Evolutionary conservation across 2,888 invertebrate species (phyloP).

Genomic region (Gastrophysa polygoni): DNA sequence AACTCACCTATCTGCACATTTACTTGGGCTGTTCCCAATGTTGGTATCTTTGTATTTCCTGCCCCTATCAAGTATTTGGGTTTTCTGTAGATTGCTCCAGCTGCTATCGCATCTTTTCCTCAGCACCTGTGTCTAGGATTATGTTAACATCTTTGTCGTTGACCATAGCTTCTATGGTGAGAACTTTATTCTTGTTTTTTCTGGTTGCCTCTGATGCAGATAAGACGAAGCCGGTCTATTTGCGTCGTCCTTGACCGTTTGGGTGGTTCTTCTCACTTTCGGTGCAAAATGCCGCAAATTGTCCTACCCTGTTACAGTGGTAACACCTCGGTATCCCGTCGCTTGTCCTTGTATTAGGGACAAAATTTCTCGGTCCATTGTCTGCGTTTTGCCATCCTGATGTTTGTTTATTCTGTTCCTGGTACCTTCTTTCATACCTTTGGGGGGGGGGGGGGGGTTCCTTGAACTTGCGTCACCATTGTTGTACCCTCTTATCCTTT

Average conservation of each 20-base stretch:
- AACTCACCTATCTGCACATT: too few relatives aligned
- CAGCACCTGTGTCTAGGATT: background rate
- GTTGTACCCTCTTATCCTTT: too few relatives aligned
- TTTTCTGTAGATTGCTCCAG: background rate
- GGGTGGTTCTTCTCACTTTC: background rate
- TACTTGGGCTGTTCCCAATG: background rate
- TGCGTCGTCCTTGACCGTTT: conserved; percentile 1
- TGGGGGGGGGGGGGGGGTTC: background rate
- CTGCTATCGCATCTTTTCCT: background rate
- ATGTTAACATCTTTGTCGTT: background rate
- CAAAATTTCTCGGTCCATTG: background rate
- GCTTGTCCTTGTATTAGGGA: background rate
- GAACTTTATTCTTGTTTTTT: background rate
- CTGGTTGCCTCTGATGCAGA: background rate
- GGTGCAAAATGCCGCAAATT: background rate
- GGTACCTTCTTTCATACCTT: background rate
- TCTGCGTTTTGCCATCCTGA: background rate
- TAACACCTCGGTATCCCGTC: conserved; percentile 9
- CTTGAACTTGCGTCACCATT: background rate
- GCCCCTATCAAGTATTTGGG: background rate
- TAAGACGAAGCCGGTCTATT: conserved; percentile 2
- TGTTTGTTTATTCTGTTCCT: background rate
- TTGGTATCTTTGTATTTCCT: background rate
- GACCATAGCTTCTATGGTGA: background rate
- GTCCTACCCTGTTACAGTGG: conserved; percentile 5